Evolutionary conservation across 2,888 invertebrate genomes (phyloP), one percentile per base, ranked within the genome.

Genomic region (Thera britannica): DNA sequence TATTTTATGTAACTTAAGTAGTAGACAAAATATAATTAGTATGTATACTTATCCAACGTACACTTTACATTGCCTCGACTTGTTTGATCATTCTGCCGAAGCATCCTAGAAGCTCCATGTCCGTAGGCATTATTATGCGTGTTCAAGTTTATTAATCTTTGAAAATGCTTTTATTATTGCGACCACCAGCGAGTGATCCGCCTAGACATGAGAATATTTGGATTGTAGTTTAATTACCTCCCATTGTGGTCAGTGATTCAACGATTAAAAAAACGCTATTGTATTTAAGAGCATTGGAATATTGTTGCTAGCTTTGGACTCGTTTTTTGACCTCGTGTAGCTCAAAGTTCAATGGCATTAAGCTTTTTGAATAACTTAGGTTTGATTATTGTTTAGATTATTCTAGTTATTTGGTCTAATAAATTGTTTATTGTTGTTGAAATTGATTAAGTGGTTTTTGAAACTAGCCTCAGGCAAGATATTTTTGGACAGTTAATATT

Each of bases 221-320:
- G 88, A 89, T 90, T 91, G 86, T 86, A 78, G 83, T 90, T 92
- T 93, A 92, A 92, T 93, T 92, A 92, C 90, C 90, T 87, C 85
- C 89, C 86, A 92, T 92, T 92, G 93, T 91, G 88, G 85, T 76
- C 75, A 79, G 82, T 83, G 86, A 83, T 82, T 84, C 78, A 77
- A 79, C 74, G 60, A 64, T 76, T 57, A 63, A 66, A 69, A 68
- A 69, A 66, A 63, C 59, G 38, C 78, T 78, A 82, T 83, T 83
- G 81, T 77, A 59, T 67, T 68, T 41, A 46, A 58, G 41, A 63
- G 64, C 68, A 48, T 57, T 65, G 55, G 62, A 70, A 63, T 73
- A 70, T 70, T 68, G 54, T 66, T 67, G 56, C n/a, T 54, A 70
- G 68, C 67, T 73, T 64, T 68, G 36, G 49, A n/a, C 71, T 74